Base-by-base conservation (phyloP, 2,888 invertebrate species). In the Operophtera brumata region DNA sequence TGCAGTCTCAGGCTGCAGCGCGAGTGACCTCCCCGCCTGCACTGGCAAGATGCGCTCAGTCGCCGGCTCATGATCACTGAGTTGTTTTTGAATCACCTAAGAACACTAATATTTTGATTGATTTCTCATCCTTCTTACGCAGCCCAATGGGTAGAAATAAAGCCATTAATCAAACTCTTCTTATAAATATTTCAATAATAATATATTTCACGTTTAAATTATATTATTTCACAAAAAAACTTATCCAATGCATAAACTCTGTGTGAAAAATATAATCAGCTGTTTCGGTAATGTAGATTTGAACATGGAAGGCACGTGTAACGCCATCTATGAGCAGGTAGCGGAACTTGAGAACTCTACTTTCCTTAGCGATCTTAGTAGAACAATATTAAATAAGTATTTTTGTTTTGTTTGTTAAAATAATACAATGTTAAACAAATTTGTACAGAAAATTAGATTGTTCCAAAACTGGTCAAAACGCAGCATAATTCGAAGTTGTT, bases 301-400 rank as follows among this genome's bases (percentile, higher is more conserved):
- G 10, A 34, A 34, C 34, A 6, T 34, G 10, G 11, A n/a, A 11
- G 58, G 44, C 54, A 77, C 77, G 14, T 3, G 47, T 76, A 64
- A 46, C 80, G 88, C 87, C 89, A 88, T 86, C 89, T 88, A 57
- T 75, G 59, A 78, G 56, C 70, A 64, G 74, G 73, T 89, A 88
- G 89, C 87, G 36, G 73, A 75, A 86, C 77, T 72, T 60, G 7
- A 47, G 9, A 48, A 25, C 5, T 41, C 20, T 36, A 46, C 35
- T 44, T 36, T 37, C 25, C 36, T 37, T 6, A 2, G 39, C 2
- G 11, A 36, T 26, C 10, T 26, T 26, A 14, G 13, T 20, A 39
- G 26, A 47, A 37, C 36, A 30, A 30, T 7, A 12, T 50, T 8
- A 14, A 3, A 3, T 20, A 20, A 20, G 20, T 20, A 20, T 4